A percentile compares a stretch with the other conserved stretches of the same genome.
phyloP scores from a whole-genome alignment of 2,888 invertebrate species.

The Lacanobia oleracea region DNA sequence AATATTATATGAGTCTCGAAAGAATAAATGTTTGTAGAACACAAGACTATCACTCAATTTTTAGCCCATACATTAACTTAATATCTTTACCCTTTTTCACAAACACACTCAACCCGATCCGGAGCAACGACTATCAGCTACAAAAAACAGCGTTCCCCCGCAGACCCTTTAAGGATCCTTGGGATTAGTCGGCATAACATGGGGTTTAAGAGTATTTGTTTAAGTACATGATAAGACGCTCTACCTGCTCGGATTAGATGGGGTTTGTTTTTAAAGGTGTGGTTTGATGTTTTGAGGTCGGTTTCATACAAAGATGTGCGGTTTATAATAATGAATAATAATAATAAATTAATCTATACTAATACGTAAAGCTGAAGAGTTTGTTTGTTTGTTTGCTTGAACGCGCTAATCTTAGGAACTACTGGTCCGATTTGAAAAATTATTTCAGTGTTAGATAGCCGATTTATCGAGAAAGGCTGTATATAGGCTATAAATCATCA shows the following conservation, averaged over 20 bases:
- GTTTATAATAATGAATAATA: too few relatives aligned
- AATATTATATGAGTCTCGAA: too few relatives aligned
- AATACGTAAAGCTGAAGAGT: too few relatives aligned
- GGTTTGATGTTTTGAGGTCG: not conserved
- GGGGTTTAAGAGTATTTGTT: slow-evolving; percentile 70
- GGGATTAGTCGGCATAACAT: slow-evolving; percentile 55
- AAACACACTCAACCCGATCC: not conserved
- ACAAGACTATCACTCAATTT: not conserved
- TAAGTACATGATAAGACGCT: slow-evolving; percentile 70
- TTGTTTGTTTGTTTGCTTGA: too few relatives aligned
- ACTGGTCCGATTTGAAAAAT: too few relatives aligned
- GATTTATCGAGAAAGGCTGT: too few relatives aligned
- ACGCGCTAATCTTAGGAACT: too few relatives aligned
- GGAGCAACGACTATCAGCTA: slow-evolving; percentile 10
- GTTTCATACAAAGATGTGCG: not conserved
- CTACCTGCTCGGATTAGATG: slow-evolving; percentile 69
- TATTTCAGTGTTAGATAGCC: too few relatives aligned
- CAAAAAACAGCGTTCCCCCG: slow-evolving; percentile 44
- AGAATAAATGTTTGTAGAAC: too few relatives aligned
- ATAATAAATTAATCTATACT: too few relatives aligned
- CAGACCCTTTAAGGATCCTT: slow-evolving; percentile 55
- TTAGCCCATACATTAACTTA: not conserved
- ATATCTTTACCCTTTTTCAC: not conserved
- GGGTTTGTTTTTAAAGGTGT: slow-evolving; percentile 50
- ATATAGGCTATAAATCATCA: too few relatives aligned